A percentile compares a stretch with the other conserved stretches of the same genome.
phyloP scores from a whole-genome alignment of 2,888 invertebrate species.

The Laothoe populi region DNA sequence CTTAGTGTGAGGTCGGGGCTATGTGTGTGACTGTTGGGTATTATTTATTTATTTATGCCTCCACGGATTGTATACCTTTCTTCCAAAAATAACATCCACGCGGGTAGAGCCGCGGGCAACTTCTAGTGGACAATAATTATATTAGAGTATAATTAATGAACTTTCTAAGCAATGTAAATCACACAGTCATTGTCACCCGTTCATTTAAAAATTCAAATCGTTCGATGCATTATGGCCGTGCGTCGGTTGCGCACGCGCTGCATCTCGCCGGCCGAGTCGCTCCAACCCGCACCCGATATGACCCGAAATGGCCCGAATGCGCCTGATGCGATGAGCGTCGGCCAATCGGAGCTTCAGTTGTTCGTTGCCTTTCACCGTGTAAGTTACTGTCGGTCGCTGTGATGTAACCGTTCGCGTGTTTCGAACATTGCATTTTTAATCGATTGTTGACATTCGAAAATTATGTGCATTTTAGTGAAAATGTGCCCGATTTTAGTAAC shows the following conservation, averaged over 20 bases:
- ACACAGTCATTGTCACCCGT: constrained; percentile 17
- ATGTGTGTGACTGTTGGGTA: too few species aligned
- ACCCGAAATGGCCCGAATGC: constrained; percentile 25
- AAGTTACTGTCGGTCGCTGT: constrained; percentile 53
- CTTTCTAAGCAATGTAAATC: background rate
- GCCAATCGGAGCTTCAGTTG: constrained; percentile 67
- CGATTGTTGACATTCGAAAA: constrained; percentile 55
- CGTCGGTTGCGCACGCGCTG: constrained; percentile 60
- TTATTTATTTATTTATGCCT: too few species aligned
- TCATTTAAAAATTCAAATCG: constrained; percentile 27
- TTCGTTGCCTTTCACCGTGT: constrained; percentile 52
- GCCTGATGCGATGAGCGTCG: constrained; percentile 42
- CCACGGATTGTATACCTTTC: too few species aligned
- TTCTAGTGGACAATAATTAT: background rate
- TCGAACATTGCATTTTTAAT: constrained; percentile 47
- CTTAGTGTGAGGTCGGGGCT: too few species aligned
- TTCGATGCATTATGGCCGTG: constrained; percentile 28
- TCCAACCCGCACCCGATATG: constrained; percentile 31
- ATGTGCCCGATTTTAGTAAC: constrained; percentile 63
- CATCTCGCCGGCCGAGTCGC: constrained; percentile 52
- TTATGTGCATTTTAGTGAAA: constrained; percentile 71
- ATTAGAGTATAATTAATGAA: background rate
- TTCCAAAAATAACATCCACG: too few species aligned
- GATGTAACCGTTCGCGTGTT: constrained; percentile 55
- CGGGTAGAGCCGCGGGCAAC: too few species aligned